A percentile compares a stretch with the other conserved stretches of the same genome.
Conservation (phyloP, 1,140 invertebrate genomes). For the Nasonia giraulti region DNA sequence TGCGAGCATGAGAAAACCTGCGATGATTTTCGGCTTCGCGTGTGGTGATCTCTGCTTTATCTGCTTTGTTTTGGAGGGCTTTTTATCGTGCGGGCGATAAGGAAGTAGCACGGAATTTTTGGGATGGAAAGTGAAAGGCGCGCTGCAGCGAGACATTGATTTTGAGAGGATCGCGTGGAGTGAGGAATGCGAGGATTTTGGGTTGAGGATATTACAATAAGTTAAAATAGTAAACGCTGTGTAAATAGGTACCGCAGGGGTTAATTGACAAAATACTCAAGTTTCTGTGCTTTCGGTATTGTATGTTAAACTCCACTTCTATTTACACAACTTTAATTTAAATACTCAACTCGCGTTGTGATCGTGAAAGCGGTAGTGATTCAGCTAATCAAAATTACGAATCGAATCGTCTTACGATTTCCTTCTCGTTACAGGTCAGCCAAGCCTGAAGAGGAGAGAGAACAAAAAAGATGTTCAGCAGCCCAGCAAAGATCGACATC, state of each 20-base stretch:
- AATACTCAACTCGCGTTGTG: neutral
- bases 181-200: too few relatives aligned
- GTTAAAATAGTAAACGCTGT: too few relatives aligned
- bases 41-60: neutral
- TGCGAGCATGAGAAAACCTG: neutral
- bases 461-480: neutral
- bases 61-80: neutral
- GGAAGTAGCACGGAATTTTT: neutral
- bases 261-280: too few relatives aligned
- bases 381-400: neutral
- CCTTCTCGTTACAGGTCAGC: neutral
- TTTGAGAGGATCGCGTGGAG: too few relatives aligned
- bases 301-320: neutral
- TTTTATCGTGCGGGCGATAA: neutral
- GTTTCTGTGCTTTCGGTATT: neutral
- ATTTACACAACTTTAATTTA: neutral
- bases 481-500: slow-evolving; percentile 78
- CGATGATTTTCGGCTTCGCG: neutral
- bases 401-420: too few relatives aligned
- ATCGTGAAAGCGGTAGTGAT: neutral
- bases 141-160: neutral
- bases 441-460: neutral
- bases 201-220: too few relatives aligned
- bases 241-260: too few relatives aligned
- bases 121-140: neutral